Conservation (phyloP, 1,140 invertebrate species). For the Cydia pomonella region DNA sequence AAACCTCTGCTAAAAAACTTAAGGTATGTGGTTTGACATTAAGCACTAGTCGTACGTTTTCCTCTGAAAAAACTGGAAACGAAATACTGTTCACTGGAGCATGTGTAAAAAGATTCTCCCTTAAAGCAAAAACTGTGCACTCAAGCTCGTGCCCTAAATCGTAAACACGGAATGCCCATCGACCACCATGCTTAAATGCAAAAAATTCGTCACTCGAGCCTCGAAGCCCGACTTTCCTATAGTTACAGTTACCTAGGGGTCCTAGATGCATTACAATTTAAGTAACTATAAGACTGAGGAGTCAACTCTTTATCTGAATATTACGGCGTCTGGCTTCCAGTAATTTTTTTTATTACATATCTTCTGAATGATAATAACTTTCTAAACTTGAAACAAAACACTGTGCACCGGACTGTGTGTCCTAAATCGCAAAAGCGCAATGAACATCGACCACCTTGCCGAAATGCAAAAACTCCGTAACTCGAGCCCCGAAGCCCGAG, state of each 20-base stretch:
- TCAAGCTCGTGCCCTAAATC: background rate
- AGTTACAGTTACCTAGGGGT: too few species aligned
- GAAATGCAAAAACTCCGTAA: constrained; percentile 18
- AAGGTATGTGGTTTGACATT: too few species aligned
- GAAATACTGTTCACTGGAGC: too few species aligned
- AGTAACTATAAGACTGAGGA: background rate
- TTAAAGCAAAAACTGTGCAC: background rate
- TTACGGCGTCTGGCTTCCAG: too few species aligned
- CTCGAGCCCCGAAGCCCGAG: constrained; percentile 11
- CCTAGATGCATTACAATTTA: too few species aligned
- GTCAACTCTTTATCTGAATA: background rate
- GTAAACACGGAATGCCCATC: background rate
- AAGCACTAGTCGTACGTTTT: too few species aligned
- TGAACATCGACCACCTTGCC: constrained; percentile 19
- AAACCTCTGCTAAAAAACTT: too few species aligned
- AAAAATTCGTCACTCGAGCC: background rate
- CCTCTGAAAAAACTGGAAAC: too few species aligned
- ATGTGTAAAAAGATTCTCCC: background rate
- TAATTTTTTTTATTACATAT: background rate
- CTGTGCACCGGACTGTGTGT: background rate
- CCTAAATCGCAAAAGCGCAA: constrained; percentile 7
- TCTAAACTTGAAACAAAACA: background rate
- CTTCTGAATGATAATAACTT: background rate
- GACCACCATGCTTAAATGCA: background rate
- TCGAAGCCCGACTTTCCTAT: background rate